Conservation (phyloP, 2,113 vertebrate genomes). For the Cyanistes caeruleus region DNA sequence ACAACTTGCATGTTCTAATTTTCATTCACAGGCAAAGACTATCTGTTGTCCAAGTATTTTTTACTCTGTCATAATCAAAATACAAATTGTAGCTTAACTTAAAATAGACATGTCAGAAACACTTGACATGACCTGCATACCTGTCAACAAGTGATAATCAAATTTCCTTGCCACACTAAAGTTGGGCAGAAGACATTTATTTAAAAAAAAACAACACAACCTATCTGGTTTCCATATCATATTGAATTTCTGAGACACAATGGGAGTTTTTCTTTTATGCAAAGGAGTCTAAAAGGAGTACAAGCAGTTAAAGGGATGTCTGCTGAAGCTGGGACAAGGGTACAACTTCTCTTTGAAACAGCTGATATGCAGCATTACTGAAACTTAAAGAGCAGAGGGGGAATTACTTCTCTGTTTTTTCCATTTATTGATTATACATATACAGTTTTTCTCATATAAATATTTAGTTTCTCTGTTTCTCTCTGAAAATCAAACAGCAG, state of each 20-base stretch:
- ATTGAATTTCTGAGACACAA: conserved; percentile 9
- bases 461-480: conserved; percentile 25
- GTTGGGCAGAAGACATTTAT: conserved; percentile 15
- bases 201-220: not conserved
- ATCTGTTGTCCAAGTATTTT: conserved; percentile 29
- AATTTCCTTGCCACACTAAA: conserved; percentile 53
- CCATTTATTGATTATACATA: conserved; percentile 51
- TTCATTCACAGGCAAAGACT: conserved; percentile 48
- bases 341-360: conserved; percentile 11
- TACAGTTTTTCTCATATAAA: conserved; percentile 26
- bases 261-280: not conserved
- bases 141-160: conserved; percentile 69
- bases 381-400: conserved; percentile 4
- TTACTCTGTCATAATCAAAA: conserved; percentile 60
- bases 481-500: conserved; percentile 30
- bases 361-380: not conserved
- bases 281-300: not conserved
- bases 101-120: conserved; percentile 67
- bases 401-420: conserved; percentile 20
- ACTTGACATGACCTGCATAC: conserved; percentile 60
- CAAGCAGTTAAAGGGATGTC: not conserved
- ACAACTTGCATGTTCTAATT: not conserved
- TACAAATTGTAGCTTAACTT: conserved; percentile 40
- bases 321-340: not conserved
- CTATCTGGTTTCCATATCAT: not conserved